Conservation (phyloP, 2,797 vertebrate species). For the Alcedo quadribrachys region DNA sequence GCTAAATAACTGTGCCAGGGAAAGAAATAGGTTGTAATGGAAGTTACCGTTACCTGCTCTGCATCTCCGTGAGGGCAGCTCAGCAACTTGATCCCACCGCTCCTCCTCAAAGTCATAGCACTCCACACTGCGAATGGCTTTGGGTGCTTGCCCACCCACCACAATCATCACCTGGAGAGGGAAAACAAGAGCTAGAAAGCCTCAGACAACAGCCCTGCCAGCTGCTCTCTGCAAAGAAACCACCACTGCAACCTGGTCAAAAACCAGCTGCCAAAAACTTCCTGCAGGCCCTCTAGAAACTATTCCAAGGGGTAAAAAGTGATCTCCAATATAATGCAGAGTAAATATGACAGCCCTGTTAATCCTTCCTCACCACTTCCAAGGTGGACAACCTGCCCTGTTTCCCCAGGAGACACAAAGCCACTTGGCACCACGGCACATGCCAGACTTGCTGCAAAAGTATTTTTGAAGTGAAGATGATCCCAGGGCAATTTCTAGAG, state of each 20-base stretch:
- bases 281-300: neutral
- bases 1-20: neutral
- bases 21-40: neutral
- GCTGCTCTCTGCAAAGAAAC: neutral
- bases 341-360: neutral
- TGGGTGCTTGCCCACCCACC: constrained; percentile 95
- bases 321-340: neutral
- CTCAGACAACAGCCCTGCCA: neutral
- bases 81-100: constrained; percentile 94
- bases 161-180: constrained; percentile 93
- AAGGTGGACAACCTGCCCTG: neutral
- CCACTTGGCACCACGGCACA: fast-evolving
- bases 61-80: constrained; percentile 93
- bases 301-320: neutral
- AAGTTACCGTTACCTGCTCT: constrained; percentile 83
- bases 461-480: neutral
- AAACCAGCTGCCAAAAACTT: neutral
- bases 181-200: constrained; percentile 21
- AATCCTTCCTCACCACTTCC: neutral
- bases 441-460: neutral
- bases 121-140: constrained; percentile 96
- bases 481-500: neutral
- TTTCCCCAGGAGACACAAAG: neutral
- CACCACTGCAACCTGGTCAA: neutral
- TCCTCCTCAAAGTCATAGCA: constrained; percentile 97